phyloP scores from a whole-genome alignment of 2,888 invertebrate genomes.

The Tetanocera ferruginea region DNA sequence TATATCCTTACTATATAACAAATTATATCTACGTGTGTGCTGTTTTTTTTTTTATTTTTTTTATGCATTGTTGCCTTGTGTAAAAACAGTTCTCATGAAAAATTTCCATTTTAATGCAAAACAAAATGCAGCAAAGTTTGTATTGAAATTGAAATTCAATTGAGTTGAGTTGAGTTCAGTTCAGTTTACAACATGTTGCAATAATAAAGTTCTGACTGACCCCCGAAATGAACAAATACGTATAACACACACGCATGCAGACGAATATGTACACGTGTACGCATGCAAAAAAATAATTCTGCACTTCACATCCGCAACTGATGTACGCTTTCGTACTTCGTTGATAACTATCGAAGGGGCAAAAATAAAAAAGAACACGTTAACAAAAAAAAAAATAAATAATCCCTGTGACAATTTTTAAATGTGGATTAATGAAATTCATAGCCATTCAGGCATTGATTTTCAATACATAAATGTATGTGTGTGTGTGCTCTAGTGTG shows the following conservation, averaged over 20 bases:
- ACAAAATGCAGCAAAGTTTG: background rate
- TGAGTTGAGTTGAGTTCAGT: background rate
- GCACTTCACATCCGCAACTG: too few species aligned
- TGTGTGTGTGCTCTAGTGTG: background rate
- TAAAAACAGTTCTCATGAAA: background rate
- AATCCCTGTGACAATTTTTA: background rate
- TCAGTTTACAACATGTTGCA: conserved; percentile 1
- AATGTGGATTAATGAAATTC: conserved; percentile 8
- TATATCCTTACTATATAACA: too few species aligned
- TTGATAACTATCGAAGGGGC: background rate
- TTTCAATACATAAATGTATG: background rate
- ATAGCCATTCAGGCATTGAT: conserved; percentile 8
- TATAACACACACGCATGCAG: too few species aligned
- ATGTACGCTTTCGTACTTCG: too few species aligned
- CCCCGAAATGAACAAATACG: background rate
- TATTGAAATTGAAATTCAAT: background rate
- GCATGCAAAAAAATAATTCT: too few species aligned
- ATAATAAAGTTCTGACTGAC: conserved; percentile 1
- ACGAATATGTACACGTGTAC: too few species aligned
- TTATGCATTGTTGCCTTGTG: too few species aligned
- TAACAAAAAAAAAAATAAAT: background rate
- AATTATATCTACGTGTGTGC: too few species aligned
- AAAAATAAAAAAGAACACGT: background rate
- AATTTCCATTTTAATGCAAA: conserved; percentile 4
- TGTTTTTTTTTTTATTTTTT: too few species aligned